Conservation (phyloP, 2,888 invertebrate genomes). For the Agrotis exclamationis region DNA sequence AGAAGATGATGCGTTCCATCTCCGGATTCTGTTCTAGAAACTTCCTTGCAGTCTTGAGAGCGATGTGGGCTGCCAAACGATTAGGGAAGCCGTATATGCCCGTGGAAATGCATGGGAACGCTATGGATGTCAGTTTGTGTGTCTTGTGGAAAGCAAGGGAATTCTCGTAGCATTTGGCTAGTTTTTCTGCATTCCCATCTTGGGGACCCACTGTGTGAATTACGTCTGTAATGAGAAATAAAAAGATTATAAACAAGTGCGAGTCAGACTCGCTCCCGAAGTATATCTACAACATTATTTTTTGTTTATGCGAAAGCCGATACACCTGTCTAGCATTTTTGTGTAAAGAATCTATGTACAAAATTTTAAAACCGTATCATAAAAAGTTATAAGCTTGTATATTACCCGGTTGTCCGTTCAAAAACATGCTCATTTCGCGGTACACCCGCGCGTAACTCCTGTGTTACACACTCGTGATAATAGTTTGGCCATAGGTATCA, state of each 20-base stretch:
- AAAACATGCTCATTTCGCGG: no score
- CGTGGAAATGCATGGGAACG: conserved; percentile 97
- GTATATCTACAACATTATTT: no score
- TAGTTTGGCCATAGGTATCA: no score
- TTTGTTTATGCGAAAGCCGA: no score
- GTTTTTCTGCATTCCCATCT: conserved; percentile 92
- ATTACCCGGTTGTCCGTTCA: no score
- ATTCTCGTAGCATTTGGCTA: conserved; percentile 94
- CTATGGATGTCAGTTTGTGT: conserved; percentile 92
- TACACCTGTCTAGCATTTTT: no score
- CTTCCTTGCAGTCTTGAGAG: conserved; percentile 92
- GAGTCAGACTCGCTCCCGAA: no score
- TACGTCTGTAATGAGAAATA: conserved; percentile 92
- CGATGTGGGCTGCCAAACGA: conserved; percentile 94
- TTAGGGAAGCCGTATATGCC: conserved; percentile 98
- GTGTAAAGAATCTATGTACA: no score
- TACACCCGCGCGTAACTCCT: no score
- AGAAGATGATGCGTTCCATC: conserved; percentile 95
- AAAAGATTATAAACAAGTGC: neutral
- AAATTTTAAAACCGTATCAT: no score
- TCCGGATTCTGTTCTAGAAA: conserved; percentile 90
- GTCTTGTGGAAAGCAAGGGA: conserved; percentile 91
- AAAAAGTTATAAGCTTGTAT: no score
- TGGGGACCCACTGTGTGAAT: conserved; percentile 97
- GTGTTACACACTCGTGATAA: no score